Percentiles rank a stretch among this genome's conserved stretches.
Conservation (phyloP, 2,888 invertebrate genomes). For the Amitus sp. region DNA sequence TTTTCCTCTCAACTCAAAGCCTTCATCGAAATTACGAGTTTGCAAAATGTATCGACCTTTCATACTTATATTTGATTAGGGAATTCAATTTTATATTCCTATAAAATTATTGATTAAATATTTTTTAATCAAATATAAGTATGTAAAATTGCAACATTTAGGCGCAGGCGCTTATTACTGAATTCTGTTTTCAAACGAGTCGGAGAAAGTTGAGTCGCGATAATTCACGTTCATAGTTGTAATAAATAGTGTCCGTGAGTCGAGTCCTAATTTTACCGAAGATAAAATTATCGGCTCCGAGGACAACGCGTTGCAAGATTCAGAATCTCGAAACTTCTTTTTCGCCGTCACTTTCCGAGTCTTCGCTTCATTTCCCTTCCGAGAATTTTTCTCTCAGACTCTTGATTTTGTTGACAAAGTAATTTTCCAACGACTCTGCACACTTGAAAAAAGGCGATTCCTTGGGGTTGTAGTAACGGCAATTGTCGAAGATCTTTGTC, state of each 20-base stretch:
- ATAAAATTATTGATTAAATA: slow-evolving; percentile 2
- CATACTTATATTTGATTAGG: not conserved
- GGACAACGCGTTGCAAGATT: slow-evolving; percentile 6
- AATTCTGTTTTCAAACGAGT: too few species aligned
- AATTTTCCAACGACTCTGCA: slow-evolving; percentile 94
- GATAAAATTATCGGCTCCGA: too few species aligned
- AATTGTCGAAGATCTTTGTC: slow-evolving; percentile 99
- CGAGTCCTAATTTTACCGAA: slow-evolving; percentile 42
- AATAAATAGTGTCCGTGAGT: slow-evolving; percentile 51
- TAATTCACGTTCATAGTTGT: slow-evolving; percentile 47
- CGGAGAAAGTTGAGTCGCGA: slow-evolving; percentile 18
- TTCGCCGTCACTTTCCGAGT: slow-evolving; percentile 15
- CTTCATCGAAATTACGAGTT: too few species aligned
- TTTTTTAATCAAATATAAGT: not conserved
- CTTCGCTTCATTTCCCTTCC: slow-evolving; percentile 65
- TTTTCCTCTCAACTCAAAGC: too few species aligned
- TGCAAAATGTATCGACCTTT: not conserved
- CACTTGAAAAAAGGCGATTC: slow-evolving; percentile 96
- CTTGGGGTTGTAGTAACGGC: slow-evolving; percentile 95
- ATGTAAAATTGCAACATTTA: not conserved
- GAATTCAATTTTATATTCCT: slow-evolving; percentile 1
- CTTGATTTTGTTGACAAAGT: slow-evolving; percentile 94
- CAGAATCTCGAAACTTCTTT: too few species aligned
- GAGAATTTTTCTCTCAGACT: slow-evolving; percentile 85
- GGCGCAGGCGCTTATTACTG: too few species aligned